Percentiles rank a stretch among this genome's conserved stretches.
Conservation (phyloP, 2,113 vertebrate genomes). For the Nyctereutes procyonoides region DNA sequence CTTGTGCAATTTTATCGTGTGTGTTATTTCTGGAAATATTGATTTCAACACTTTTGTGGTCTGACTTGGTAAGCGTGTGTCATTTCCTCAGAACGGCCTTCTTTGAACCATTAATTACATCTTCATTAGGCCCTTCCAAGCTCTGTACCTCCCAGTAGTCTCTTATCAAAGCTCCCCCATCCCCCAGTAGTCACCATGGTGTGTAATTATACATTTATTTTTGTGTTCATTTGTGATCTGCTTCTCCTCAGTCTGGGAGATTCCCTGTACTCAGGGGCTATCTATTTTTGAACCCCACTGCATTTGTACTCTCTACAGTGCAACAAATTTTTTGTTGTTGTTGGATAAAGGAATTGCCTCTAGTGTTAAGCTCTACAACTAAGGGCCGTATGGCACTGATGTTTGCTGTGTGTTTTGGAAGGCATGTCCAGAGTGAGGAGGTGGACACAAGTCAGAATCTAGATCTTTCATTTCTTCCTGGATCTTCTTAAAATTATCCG, state of each 20-base stretch:
- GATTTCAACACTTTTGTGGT: neutral
- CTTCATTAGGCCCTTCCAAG: neutral
- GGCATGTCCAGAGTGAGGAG: neutral
- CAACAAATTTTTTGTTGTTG: neutral
- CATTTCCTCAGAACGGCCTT: neutral
- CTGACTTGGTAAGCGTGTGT: constrained; percentile 13
- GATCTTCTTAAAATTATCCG: neutral
- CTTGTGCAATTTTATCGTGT: neutral
- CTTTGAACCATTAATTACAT: neutral
- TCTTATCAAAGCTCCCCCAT: too few species aligned
- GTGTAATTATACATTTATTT: neutral
- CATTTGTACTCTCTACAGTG: neutral
- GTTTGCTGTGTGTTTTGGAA: neutral
- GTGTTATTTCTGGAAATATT: neutral
- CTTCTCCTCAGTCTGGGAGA: constrained; percentile 1
- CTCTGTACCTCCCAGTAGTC: neutral
- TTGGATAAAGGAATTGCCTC: neutral
- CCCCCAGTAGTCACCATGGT: neutral
- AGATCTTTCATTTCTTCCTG: neutral
- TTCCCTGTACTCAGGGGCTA: neutral
- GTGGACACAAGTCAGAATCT: neutral
- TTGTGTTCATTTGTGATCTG: neutral
- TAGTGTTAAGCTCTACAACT: neutral
- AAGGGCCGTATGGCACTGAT: neutral
- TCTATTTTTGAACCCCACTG: neutral